phyloP scores from a whole-genome alignment of 1,140 invertebrate species.

The Acyrthosiphon pisum region DNA sequence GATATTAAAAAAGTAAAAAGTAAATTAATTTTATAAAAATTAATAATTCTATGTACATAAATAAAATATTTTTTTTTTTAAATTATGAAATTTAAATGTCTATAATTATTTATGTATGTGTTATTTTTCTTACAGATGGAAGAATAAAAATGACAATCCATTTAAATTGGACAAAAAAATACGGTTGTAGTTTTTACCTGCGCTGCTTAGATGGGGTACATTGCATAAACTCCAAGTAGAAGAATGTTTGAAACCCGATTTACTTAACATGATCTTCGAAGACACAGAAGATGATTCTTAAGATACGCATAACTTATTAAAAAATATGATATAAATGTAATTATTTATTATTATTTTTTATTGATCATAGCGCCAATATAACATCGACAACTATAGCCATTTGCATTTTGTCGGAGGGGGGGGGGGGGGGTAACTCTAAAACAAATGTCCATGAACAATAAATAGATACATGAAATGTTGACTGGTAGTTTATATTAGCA shows the following conservation, averaged over 20 bases:
- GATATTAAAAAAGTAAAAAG: too few relatives aligned
- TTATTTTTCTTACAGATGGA: conserved; percentile 71
- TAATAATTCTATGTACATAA: too few relatives aligned
- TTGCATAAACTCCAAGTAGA: conserved; percentile 76
- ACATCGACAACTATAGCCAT: too few relatives aligned
- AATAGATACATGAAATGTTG: too few relatives aligned
- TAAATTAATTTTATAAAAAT: too few relatives aligned
- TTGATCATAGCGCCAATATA: too few relatives aligned
- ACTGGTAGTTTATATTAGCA: too few relatives aligned
- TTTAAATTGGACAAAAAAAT: conserved; percentile 75
- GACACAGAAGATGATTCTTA: conserved; percentile 60
- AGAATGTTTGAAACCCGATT: conserved; percentile 71
- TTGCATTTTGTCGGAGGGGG: too few relatives aligned
- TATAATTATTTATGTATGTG: neutral
- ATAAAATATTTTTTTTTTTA: neutral
- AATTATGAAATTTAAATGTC: neutral
- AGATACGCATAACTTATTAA: neutral
- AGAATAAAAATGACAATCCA: conserved; percentile 72
- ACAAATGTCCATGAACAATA: too few relatives aligned
- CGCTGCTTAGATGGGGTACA: conserved; percentile 74
- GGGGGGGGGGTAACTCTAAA: too few relatives aligned
- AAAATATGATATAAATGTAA: neutral
- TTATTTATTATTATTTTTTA: neutral
- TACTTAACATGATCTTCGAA: conserved; percentile 73
- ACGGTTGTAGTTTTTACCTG: conserved; percentile 75